Percentiles rank a stretch among this genome's conserved stretches.
phyloP scores from a whole-genome alignment of 2,888 invertebrate genomes.

The Aleiodes leptofemur region DNA sequence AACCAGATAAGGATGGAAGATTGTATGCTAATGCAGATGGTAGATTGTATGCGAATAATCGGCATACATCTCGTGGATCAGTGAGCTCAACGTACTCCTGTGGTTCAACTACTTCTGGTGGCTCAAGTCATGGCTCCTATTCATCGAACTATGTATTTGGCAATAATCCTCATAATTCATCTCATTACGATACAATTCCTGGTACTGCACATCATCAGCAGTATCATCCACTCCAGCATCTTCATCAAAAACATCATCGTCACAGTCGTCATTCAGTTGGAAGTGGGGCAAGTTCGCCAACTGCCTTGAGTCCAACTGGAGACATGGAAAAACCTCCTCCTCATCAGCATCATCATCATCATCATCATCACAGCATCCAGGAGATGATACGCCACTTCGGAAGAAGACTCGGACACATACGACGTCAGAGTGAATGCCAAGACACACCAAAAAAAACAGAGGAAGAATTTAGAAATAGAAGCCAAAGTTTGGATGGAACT shows the following conservation, averaged over 20 bases:
- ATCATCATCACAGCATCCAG: conserved; percentile 85
- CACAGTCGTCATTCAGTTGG: conserved; percentile 60
- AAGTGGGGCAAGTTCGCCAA: conserved; percentile 62
- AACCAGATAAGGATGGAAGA: conserved; percentile 53
- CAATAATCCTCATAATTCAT: conserved; percentile 53
- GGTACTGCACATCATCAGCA: conserved; percentile 64
- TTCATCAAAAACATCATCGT: conserved; percentile 69
- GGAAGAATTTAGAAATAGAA: conserved; percentile 85
- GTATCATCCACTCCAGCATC: conserved; percentile 68
- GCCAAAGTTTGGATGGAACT: conserved; percentile 85
- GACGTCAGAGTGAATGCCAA: conserved; percentile 78
- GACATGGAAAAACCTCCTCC: conserved; percentile 72
- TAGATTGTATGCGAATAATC: conserved; percentile 59
- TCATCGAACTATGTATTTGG: conserved; percentile 77
- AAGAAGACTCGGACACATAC: conserved; percentile 85
- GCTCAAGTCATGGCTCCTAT: conserved; percentile 66
- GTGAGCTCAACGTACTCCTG: conserved; percentile 71
- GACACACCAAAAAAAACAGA: conserved; percentile 77
- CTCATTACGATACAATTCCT: conserved; percentile 73
- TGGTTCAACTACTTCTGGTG: conserved; percentile 62
- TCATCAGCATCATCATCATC: conserved; percentile 76
- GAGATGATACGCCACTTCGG: conserved; percentile 86
- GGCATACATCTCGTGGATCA: conserved; percentile 65
- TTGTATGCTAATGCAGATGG: conserved; percentile 55
- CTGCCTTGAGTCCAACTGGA: conserved; percentile 64